Base-by-base conservation (phyloP, 2,888 invertebrate species). In the Acleris cristana region DNA sequence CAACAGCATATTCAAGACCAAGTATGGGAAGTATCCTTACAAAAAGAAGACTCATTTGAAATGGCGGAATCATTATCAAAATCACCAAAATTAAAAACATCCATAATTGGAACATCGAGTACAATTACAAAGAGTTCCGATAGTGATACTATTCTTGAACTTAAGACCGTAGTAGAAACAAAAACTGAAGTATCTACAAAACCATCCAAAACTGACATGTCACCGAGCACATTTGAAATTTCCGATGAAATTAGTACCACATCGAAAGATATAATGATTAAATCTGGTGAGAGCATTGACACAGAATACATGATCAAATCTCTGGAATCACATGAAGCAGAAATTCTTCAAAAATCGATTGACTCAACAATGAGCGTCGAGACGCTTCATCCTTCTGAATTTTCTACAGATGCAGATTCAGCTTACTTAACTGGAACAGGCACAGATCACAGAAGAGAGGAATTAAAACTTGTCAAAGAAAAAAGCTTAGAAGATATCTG, bases 401-500 rank as follows among this genome's bases (percentile, higher is more conserved):
- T 93, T 76, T 93, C 93, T 5, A 92, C 88, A 8, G 93, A 93
- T 82, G 92, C 91, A 69, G 93, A 93, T 74, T 93, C 93, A 45
- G 93, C 93, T 60, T 92, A 89, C 73, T 79, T 91, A 57, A 93
- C 93, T 45, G 91, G 89, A 62, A 90, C 90, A 19, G 72, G 75
- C 12, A 73, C 72, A 16, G 92, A 87, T 77, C 90, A 86, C 61
- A 89, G 82, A 79, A 88, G 83, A 79, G 93, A 90, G 74, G 92
- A 92, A 82, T 78, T 87, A 16, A 92, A 88, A 77, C 78, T 92
- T 65, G 76, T 88, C 5, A 93, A 92, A 82, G 93, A 93, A 80
- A 93, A 92, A 82, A 93, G 92, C 73, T 79, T 90, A 60, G 96
- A 96, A 91, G 96, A 96, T 79, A 93, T 96, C 73, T 94, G 94